Evolutionary conservation across 2,797 vertebrate genomes (phyloP), one percentile per base, ranked within the genome.

Genomic region (Sarcophilus harrisii): DNA sequence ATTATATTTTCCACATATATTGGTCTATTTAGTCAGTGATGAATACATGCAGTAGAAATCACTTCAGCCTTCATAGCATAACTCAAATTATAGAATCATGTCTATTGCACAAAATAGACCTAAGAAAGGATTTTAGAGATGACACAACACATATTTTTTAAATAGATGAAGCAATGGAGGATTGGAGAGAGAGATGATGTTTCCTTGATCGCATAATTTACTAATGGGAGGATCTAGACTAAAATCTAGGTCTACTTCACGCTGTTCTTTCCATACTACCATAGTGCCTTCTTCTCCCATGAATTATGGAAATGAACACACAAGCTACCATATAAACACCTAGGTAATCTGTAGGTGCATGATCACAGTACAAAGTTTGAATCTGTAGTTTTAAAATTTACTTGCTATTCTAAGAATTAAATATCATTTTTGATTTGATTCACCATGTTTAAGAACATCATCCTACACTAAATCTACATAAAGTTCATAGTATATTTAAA

Each of bases 401-500:
- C 57, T 11, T 38, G 60, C 73, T 81, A 30, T 87, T 32, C 57
- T 1, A 90, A 93, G 38, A 66, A 94, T 12, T 4, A 49, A 49
- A 49, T 49, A 49, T 49, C 49, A 49, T 49, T 49, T 49, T 2
- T 49, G 49, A 49, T 49, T 49, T 49, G 49, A 49, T 49, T 49
- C 49, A 49, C 49, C 49, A 49, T 92, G 60, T 95, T 95, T 90
- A 73, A 10, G 57, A 95, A 95, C 0, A 55, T 29, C 4, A 55
- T 12, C 87, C n/a, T n/a, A n/a, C n/a, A n/a, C n/a, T n/a, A 13
- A 38, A 96, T 49, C 12, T 94, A 11, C 30, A 89, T 32, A 92
- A 90, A 94, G 59, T n/a, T 93, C 59, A 87, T 49, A 54, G 1
- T 90, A 95, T 45, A 95, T 91, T 95, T 54, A 57, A 93, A 96